Evolutionary conservation across 64 coral and sea anemone genomes (phyloP).

Genomic region (Platygyra sinensis): DNA sequence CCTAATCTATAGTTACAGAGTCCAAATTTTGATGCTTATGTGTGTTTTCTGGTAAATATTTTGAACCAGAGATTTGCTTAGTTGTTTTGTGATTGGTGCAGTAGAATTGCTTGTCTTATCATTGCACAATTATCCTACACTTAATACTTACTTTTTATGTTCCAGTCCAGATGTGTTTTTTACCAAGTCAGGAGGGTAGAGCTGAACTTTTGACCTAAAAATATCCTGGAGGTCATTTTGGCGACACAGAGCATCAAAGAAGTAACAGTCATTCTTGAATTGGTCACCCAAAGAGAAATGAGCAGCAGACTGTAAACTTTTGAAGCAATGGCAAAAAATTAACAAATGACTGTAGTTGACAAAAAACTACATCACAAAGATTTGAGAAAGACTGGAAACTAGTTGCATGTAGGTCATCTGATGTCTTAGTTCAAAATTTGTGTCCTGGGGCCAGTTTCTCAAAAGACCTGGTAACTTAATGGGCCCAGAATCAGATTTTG

Average conservation of each 20-base stretch:
- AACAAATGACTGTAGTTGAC: not conserved
- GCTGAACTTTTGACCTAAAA: slow-evolving; percentile 86
- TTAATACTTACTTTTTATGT: slow-evolving; percentile 31
- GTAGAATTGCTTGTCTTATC: not conserved
- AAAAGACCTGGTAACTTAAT: no score
- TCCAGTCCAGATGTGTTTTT: slow-evolving; percentile 46
- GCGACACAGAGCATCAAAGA: slow-evolving; percentile 81
- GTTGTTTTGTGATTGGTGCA: no score
- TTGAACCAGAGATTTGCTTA: not conserved
- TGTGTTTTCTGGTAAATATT: no score
- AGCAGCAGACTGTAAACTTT: not conserved
- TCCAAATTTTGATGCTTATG: no score
- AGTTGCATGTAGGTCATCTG: no score
- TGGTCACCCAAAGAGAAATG: slow-evolving; percentile 67
- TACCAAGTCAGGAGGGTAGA: slow-evolving; percentile 85
- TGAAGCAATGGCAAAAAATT: not conserved
- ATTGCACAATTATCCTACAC: not conserved
- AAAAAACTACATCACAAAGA: no score
- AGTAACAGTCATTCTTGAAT: slow-evolving; percentile 81
- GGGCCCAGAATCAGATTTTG: no score
- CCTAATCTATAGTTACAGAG: no score
- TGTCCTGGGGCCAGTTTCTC: no score
- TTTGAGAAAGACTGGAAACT: no score
- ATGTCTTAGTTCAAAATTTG: no score
- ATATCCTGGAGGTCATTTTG: slow-evolving; percentile 87